Evolutionary conservation across 2,888 invertebrate species (phyloP).

Genomic region (Exephanes ischioxanthus): DNA sequence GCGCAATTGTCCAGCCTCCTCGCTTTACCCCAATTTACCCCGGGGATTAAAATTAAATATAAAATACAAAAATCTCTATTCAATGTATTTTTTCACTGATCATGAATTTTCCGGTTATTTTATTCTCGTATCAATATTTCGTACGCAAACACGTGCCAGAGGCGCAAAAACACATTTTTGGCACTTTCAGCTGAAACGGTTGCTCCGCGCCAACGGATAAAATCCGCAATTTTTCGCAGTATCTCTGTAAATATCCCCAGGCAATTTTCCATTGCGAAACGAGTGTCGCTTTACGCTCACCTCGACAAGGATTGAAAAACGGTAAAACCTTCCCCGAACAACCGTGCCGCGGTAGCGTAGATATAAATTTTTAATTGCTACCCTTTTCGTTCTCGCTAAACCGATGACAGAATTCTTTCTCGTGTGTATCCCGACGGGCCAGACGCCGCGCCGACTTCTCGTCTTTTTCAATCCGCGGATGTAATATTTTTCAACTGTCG

Average conservation of each 20-base stretch:
- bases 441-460: slow-evolving; percentile 19
- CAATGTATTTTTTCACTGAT: neutral
- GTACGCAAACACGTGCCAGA: neutral
- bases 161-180: neutral
- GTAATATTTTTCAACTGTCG: slow-evolving; percentile 64
- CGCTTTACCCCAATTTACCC: too few relatives aligned
- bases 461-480: slow-evolving; percentile 43
- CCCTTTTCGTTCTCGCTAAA: neutral
- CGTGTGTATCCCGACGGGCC: neutral
- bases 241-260: neutral
- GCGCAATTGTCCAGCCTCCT: too few relatives aligned
- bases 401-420: slow-evolving; percentile 12
- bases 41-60: neutral
- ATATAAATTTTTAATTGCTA: neutral
- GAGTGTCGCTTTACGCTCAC: neutral
- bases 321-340: neutral
- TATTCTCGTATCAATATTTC: neutral
- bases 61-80: neutral
- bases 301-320: neutral
- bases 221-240: neutral
- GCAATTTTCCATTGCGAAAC: neutral
- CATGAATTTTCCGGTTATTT: neutral
- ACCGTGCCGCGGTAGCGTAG: neutral
- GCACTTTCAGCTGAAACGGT: neutral
- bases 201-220: neutral